These are phyloP conservation scores for Astyanax mexicanus DNA, from an alignment of 2,797 vertebrate species.

Conservation along the genomic window DNA sequence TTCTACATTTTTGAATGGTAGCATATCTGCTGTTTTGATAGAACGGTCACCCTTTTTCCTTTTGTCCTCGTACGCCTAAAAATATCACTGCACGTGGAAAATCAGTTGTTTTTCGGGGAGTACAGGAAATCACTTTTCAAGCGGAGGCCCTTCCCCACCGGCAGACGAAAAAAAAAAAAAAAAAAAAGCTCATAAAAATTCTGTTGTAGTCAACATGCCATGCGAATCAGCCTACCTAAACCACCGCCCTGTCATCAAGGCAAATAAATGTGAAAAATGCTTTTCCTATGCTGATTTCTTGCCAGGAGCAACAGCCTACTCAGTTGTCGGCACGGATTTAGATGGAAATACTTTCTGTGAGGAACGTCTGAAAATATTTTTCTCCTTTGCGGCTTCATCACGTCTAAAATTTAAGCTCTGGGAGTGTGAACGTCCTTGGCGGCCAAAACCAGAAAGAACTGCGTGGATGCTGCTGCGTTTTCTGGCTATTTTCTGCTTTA, in stretches of 20 bases:
- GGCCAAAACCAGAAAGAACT: conserved; percentile 11
- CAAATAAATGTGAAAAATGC: conserved; percentile 48
- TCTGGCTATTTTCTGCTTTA: neutral
- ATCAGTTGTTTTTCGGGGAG: conserved; percentile 25
- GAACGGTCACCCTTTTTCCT: neutral
- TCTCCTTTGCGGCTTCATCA: conserved; percentile 27
- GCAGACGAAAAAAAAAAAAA: conserved; percentile 24
- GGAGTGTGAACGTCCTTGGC: neutral
- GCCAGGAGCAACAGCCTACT: conserved; percentile 30
- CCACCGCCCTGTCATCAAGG: conserved; percentile 25
- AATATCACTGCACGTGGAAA: conserved; percentile 25
- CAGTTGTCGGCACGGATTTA: conserved; percentile 20
- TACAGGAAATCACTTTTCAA: conserved; percentile 33
- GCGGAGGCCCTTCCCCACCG: neutral
- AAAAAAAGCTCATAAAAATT: conserved; percentile 41
- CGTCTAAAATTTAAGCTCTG: conserved; percentile 31
- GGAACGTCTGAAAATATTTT: conserved; percentile 31
- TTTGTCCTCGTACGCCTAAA: conserved; percentile 8
- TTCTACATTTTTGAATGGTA: neutral
- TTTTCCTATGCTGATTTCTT: conserved; percentile 24
- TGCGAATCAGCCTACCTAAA: conserved; percentile 16
- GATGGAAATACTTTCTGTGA: conserved; percentile 28
- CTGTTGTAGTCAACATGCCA: conserved; percentile 28
- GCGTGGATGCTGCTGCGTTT: conserved; percentile 9
- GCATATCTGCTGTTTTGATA: neutral